A percentile compares a stretch with the other conserved stretches of the same genome.
phyloP scores from a whole-genome alignment of 2,113 vertebrate genomes.

The Neogobius melanostomus region DNA sequence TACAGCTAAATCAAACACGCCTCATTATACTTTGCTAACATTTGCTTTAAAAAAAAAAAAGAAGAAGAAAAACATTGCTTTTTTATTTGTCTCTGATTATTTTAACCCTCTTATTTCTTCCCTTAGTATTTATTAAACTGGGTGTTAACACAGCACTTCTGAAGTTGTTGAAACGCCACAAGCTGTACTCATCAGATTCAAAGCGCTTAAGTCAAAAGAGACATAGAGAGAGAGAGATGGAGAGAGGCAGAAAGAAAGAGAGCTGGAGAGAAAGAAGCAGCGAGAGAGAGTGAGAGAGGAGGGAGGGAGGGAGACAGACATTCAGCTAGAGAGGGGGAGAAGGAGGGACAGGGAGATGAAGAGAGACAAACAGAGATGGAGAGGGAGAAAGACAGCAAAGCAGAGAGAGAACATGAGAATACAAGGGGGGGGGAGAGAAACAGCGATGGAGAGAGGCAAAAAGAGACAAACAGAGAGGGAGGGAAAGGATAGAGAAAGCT shows the following conservation, averaged over 20 bases:
- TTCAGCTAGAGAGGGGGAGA: conserved; percentile 22
- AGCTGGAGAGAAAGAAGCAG: conserved; percentile 64
- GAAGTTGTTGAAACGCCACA: conserved; percentile 69
- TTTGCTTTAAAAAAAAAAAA: conserved; percentile 18
- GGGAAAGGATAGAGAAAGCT: background rate
- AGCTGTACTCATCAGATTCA: conserved; percentile 74
- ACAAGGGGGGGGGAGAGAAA: conserved; percentile 26
- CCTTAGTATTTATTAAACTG: conserved; percentile 37
- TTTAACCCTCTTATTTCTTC: conserved; percentile 35
- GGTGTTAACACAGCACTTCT: conserved; percentile 61
- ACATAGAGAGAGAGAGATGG: conserved; percentile 33
- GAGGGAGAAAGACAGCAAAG: too few relatives aligned
- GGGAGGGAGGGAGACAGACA: conserved; percentile 25
- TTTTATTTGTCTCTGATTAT: conserved; percentile 54
- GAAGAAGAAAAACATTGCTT: conserved; percentile 11
- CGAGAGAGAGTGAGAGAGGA: conserved; percentile 25
- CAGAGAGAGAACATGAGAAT: too few relatives aligned
- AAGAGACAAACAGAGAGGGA: conserved; percentile 40
- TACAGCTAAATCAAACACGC: conserved; percentile 39
- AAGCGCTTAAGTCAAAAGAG: conserved; percentile 75
- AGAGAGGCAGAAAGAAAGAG: conserved; percentile 26
- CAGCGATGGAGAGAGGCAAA: conserved; percentile 34
- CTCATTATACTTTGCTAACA: conserved; percentile 43
- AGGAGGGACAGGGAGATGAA: conserved; percentile 61
- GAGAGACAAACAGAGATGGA: conserved; percentile 24